Evolutionary conservation across 2,888 invertebrate genomes (phyloP).

Genomic region (Pheosia tremula): DNA sequence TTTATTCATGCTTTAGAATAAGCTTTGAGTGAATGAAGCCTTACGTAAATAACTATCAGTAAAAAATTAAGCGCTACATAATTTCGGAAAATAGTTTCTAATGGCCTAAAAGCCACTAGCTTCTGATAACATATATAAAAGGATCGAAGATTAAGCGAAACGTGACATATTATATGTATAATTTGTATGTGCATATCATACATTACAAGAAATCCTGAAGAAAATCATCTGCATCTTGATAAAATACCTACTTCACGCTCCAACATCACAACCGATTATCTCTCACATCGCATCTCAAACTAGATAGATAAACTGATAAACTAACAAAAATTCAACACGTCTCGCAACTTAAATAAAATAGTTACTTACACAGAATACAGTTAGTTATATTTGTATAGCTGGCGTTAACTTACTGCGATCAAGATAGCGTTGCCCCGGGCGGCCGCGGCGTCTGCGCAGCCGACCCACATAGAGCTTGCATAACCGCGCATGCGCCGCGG

Average conservation of each 20-base stretch:
- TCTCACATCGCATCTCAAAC: neutral
- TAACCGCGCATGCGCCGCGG: slow-evolving; percentile 30
- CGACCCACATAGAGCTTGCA: slow-evolving; percentile 56
- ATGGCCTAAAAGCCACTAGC: too few species aligned
- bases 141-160: too few species aligned
- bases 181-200: too few species aligned
- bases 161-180: too few species aligned
- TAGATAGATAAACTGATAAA: neutral
- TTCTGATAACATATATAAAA: too few species aligned
- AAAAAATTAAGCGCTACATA: too few species aligned
- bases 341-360: slow-evolving; percentile 28
- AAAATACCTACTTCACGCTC: neutral
- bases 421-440: slow-evolving; percentile 42
- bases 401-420: slow-evolving; percentile 38
- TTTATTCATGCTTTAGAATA: too few species aligned
- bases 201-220: too few species aligned
- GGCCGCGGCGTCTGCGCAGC: slow-evolving; percentile 38
- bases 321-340: slow-evolving; percentile 7
- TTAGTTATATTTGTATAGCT: slow-evolving; percentile 39
- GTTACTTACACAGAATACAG: slow-evolving; percentile 32
- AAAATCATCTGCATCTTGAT: too few species aligned
- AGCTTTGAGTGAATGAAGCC: too few species aligned
- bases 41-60: too few species aligned
- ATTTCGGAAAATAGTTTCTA: too few species aligned
- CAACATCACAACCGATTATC: neutral